Conservation (phyloP, 2,113 vertebrate species). For the Elanoides forficatus region DNA sequence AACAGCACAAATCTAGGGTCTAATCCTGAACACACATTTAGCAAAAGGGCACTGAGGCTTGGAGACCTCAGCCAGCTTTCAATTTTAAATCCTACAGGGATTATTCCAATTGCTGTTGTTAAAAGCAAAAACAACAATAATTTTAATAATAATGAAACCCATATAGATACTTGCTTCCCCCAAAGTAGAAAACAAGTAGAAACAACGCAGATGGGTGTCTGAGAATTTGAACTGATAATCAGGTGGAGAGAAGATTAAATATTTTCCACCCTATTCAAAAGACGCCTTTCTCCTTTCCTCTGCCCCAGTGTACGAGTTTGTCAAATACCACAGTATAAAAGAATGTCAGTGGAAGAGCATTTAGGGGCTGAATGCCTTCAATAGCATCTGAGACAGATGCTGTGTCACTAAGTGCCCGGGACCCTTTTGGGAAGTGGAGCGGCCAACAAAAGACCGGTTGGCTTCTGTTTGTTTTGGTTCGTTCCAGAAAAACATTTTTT, state of each 20-base stretch:
- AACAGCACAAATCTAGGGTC: not conserved
- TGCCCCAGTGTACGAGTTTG: not conserved
- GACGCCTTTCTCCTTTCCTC: not conserved
- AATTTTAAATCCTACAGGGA: not conserved
- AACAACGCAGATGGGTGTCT: not conserved
- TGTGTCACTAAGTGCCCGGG: not conserved
- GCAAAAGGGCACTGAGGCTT: not conserved
- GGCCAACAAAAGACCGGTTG: not conserved
- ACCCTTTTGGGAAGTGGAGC: slow-evolving; percentile 3
- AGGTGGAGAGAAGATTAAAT: not conserved
- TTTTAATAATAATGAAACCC: not conserved
- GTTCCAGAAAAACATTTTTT: slow-evolving; percentile 42
- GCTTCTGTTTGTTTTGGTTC: slow-evolving; percentile 54
- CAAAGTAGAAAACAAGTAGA: not conserved
- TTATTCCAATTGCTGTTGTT: not conserved
- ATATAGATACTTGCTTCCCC: not conserved
- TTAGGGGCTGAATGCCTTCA: slow-evolving; percentile 9
- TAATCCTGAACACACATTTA: not conserved
- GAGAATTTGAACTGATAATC: not conserved
- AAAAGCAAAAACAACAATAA: not conserved
- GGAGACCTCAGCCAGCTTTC: not conserved
- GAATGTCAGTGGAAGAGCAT: not conserved
- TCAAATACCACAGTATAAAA: slow-evolving; percentile 40
- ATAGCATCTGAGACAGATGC: slow-evolving; percentile 21
- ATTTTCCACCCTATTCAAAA: slow-evolving; percentile 14